Conservation (phyloP, 2,113 vertebrate species). For the Podarcis raffonei region DNA sequence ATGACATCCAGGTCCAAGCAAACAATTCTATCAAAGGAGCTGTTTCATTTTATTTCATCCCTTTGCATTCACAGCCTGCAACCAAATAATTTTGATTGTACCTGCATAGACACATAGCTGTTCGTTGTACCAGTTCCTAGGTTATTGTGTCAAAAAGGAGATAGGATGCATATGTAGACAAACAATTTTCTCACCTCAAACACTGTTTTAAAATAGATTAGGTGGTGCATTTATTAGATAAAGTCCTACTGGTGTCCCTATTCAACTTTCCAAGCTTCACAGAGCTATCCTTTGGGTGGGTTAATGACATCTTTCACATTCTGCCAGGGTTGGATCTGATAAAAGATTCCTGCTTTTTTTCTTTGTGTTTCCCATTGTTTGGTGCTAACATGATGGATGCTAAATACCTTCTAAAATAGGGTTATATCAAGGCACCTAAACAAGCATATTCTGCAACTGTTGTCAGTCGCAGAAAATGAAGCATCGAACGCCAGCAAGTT, state of each 20-base stretch:
- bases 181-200: neutral
- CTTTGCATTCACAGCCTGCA: constrained; percentile 23
- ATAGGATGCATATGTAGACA: constrained; percentile 1
- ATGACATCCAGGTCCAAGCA: neutral
- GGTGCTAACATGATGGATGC: neutral
- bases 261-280: neutral
- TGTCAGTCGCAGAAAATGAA: neutral
- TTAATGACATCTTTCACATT: neutral
- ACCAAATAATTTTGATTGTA: constrained; percentile 22
- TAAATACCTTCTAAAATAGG: neutral
- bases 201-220: neutral
- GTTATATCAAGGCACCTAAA: neutral
- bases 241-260: neutral
- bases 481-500: constrained; percentile 44
- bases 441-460: constrained; percentile 26
- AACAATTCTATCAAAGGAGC: neutral
- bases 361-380: neutral
- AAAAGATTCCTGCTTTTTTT: neutral
- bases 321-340: neutral
- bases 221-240: neutral
- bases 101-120: constrained; percentile 11
- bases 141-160: neutral
- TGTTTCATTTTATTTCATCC: neutral
- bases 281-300: neutral
- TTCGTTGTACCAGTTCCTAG: constrained; percentile 36